Evolutionary conservation across 2,797 vertebrate genomes (phyloP).

Genomic region (Lacerta agilis): DNA sequence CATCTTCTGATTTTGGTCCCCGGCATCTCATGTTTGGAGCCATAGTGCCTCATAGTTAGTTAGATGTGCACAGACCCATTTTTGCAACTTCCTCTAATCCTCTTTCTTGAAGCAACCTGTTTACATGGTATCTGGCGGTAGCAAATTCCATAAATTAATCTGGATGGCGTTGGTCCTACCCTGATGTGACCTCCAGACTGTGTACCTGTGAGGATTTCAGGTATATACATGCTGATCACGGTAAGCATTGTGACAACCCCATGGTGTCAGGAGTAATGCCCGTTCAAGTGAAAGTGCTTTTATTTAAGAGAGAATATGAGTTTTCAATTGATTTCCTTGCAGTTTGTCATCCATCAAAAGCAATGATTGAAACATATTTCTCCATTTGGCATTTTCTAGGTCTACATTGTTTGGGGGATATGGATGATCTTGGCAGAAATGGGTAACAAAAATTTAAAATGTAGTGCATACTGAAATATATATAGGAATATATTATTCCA

Average conservation of each 20-base stretch:
- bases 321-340: conserved; percentile 25
- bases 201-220: neutral
- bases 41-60: neutral
- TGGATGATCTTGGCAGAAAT: neutral
- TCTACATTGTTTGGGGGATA: neutral
- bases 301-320: conserved; percentile 25
- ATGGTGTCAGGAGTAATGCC: conserved; percentile 10
- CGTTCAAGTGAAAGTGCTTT: conserved; percentile 1
- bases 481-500: neutral
- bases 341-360: conserved; percentile 23
- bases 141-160: neutral
- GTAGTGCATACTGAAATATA: neutral
- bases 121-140: neutral
- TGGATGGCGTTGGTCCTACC: neutral
- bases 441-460: conserved; percentile 10
- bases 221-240: neutral
- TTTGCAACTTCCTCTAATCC: neutral
- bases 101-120: neutral
- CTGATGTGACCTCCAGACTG: neutral
- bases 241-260: conserved; percentile 12
- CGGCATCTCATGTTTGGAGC: too few species aligned
- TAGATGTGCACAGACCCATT: neutral
- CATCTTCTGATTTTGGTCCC: neutral
- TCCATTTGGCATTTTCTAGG: neutral
- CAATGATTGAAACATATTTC: conserved; percentile 29